Conservation (phyloP, 2,797 vertebrate genomes). For the Microctenopoma stevenorrisi region DNA sequence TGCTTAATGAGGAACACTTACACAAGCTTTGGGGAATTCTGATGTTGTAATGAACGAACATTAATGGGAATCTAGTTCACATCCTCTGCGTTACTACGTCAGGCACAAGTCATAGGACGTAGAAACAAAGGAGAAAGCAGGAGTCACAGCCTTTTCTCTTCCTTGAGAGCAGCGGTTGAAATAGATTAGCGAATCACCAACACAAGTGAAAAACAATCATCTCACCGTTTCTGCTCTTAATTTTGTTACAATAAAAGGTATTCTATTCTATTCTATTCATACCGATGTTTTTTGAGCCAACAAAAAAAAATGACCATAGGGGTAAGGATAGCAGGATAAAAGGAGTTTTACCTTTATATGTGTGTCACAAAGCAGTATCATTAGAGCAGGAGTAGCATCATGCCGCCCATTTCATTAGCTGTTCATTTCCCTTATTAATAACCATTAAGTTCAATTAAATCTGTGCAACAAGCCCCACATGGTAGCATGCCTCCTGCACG, state of each 20-base stretch:
- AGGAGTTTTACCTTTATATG: no score
- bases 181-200: no score
- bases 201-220: no score
- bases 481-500: conserved; percentile 31
- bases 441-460: conserved; percentile 56
- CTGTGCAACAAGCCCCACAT: conserved; percentile 30
- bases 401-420: conserved; percentile 24
- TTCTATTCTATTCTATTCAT: no score
- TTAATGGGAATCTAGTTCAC: not conserved
- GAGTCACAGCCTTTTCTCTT: not conserved
- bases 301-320: no score
- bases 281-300: no score
- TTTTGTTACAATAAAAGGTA: no score
- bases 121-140: conserved; percentile 13
- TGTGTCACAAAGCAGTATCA: no score
- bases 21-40: conserved; percentile 42
- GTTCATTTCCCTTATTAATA: conserved; percentile 47
- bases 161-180: not conserved
- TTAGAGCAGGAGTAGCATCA: not conserved
- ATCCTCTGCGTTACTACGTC: conserved; percentile 13
- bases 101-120: conserved; percentile 8
- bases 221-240: no score
- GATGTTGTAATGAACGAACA: conserved; percentile 19
- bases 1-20: conserved; percentile 46
- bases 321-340: no score